Evolutionary conservation across 2,797 vertebrate genomes (phyloP), one percentile per base, ranked within the genome.

Genomic region (Eleutherodactylus coqui): DNA sequence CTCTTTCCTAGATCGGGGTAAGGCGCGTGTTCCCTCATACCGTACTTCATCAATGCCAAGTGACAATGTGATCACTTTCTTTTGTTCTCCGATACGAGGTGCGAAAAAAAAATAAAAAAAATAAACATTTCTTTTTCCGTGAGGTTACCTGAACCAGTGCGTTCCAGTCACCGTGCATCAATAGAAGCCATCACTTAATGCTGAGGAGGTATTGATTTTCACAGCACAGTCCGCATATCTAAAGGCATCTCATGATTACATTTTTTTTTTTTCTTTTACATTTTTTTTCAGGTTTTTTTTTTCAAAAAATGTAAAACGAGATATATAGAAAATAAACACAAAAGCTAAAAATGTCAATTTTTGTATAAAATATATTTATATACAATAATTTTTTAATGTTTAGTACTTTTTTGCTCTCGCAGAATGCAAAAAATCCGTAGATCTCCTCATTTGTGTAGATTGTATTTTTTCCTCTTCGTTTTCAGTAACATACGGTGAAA

Each of bases 61-160:
- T 38, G 10, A 36, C 51, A 78, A 13, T n/a, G 47, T 36, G 6
- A 1, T 10, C 34, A 27, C 5, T 21, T 27, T 45, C 41, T 27
- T 73, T 73, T 73, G 70, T 73, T 73, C 70, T 73, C 24, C 0
- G 24, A n/a, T 45, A 45, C 45, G n/a, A 73, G 70, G 41, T 27
- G 24, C 41, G 19, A 1, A 27, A 45, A 73, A 41, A 72, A 36
- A 8, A 21, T 7, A 17, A 34, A 1, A 27, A 45, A 73, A 41
- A 72, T 69, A 8, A 21, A 19, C 34, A 21, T 38, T 69, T 58
- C 9, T 27, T 69, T 38, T 38, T 17, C 29, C 9, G 16, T 53
- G 32, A 53, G 32, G 75, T 21, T 78, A 58, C 76, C 29, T 34
- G 75, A 76, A 53, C 47, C 51, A 41, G 36, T 78, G 27, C n/a